A percentile compares a stretch with the other conserved stretches of the same genome.
Evolutionary conservation across 2,797 vertebrate genomes (phyloP).

Genomic region (Rhynchotus rufescens): DNA sequence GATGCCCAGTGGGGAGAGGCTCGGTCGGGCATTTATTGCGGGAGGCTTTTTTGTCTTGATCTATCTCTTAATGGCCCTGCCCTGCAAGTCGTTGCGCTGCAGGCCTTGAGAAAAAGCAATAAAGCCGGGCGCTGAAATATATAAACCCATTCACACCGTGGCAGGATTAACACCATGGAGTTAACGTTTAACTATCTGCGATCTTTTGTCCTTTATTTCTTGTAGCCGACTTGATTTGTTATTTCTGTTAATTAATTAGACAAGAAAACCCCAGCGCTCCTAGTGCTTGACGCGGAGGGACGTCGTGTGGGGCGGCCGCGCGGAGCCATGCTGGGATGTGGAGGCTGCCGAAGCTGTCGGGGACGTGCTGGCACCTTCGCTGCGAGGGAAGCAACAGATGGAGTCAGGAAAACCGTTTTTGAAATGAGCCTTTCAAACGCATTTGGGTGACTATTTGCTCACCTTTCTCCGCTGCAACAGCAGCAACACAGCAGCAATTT

Average conservation of each 20-base stretch:
- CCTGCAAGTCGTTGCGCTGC: conserved; percentile 1
- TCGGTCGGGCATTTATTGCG: neutral
- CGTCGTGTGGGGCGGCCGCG: neutral
- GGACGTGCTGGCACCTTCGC: conserved; percentile 19
- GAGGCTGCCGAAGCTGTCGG: neutral
- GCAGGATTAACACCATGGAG: neutral
- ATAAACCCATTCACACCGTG: conserved; percentile 20
- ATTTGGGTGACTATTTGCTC: neutral
- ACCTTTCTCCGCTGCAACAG: neutral
- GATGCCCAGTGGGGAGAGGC: neutral
- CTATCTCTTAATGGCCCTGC: conserved; percentile 5
- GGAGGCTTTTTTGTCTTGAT: conserved; percentile 26
- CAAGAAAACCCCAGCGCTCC: neutral
- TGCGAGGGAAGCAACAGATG: neutral
- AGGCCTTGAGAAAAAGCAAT: conserved; percentile 5
- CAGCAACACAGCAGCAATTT: neutral
- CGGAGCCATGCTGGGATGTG: neutral
- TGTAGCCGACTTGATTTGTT: conserved; percentile 37
- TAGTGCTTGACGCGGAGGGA: neutral
- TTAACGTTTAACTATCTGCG: conserved; percentile 49
- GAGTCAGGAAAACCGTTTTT: neutral
- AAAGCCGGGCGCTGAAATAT: conserved; percentile 18
- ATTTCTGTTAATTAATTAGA: conserved; percentile 53
- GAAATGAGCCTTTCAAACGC: neutral
- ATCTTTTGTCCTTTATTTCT: conserved; percentile 34